phyloP scores from a whole-genome alignment of 30 jellyfish, hydroid and myxozoan species.

The Cassiopea andromeda region DNA sequence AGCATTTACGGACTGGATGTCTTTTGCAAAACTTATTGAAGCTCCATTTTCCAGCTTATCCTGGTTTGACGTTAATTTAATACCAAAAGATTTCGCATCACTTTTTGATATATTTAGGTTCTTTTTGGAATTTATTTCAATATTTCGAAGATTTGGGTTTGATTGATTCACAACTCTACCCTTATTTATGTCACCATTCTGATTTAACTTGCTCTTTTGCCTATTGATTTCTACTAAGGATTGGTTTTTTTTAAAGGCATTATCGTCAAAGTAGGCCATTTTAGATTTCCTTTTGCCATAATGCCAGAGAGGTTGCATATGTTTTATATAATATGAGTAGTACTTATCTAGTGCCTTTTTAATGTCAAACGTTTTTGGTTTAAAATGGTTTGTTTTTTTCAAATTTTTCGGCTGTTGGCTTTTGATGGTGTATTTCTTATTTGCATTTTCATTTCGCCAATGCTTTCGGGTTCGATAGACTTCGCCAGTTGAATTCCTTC shows the following conservation, averaged over 20 bases:
- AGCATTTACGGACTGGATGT: neutral
- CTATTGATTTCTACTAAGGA: neutral
- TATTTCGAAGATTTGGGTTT: too few species aligned
- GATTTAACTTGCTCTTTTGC: neutral
- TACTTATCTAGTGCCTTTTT: constrained; percentile 4
- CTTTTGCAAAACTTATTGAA: constrained; percentile 7
- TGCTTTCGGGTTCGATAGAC: neutral
- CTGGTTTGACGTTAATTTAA: neutral
- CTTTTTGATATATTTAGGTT: too few species aligned
- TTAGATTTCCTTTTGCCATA: neutral
- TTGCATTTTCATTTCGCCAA: neutral
- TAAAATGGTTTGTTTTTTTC: neutral
- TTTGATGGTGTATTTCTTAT: neutral
- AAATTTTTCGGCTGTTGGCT: neutral
- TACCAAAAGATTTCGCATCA: neutral
- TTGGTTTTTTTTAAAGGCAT: neutral
- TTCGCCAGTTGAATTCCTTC: neutral
- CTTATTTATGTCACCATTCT: too few species aligned
- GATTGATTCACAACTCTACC: too few species aligned
- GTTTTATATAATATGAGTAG: neutral
- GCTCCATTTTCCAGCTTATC: neutral
- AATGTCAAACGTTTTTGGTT: neutral
- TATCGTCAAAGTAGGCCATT: neutral
- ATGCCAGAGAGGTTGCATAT: neutral
- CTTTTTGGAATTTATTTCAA: too few species aligned